A percentile compares a stretch with the other conserved stretches of the same genome.
Conservation (phyloP, 1,140 invertebrate species). For the Helicoverpa armigera region DNA sequence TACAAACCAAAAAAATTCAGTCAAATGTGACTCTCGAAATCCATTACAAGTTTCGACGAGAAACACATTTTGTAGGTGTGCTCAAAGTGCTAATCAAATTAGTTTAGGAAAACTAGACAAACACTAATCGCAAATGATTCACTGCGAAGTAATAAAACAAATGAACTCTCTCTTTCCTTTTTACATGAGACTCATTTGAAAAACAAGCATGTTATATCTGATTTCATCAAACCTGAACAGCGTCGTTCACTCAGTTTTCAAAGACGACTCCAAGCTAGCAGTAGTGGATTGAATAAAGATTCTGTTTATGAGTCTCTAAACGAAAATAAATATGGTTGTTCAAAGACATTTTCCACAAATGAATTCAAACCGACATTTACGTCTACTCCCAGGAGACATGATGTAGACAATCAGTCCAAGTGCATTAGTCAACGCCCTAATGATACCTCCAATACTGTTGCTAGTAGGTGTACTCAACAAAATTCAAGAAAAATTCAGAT, state of each 20-base stretch:
- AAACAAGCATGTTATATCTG: neutral
- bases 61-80: neutral
- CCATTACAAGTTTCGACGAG: neutral
- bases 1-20: neutral
- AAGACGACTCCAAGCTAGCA: neutral
- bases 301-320: neutral
- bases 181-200: conserved; percentile 47
- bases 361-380: conserved; percentile 39
- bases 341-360: neutral
- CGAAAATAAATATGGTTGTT: neutral
- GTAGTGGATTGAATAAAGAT: neutral
- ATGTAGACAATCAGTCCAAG: neutral
- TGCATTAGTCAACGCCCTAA: conserved; percentile 22
- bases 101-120: neutral
- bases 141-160: neutral
- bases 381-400: conserved; percentile 48
- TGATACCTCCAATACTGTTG: neutral
- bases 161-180: conserved; percentile 64
- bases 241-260: neutral
- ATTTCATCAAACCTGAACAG: neutral
- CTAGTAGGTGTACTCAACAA: neutral
- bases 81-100: neutral
- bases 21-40: neutral
- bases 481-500: neutral
- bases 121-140: neutral